Evolutionary conservation across 2,113 vertebrate genomes (phyloP).

Genomic region (Eptatretus burgeri): DNA sequence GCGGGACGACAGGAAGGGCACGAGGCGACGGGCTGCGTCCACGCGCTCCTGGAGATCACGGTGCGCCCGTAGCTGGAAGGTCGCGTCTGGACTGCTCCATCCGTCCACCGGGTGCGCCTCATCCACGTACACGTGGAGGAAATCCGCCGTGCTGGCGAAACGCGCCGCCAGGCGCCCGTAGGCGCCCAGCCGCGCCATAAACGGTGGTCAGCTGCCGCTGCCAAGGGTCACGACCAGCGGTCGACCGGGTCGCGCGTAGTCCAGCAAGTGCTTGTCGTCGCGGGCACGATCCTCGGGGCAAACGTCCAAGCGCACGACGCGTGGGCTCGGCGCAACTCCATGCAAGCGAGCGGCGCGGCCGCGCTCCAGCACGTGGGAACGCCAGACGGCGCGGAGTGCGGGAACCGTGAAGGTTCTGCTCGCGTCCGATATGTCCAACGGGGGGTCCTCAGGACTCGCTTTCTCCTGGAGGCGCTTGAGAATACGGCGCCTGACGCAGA

Average conservation of each 20-base stretch:
- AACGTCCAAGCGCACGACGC: conserved; percentile 29
- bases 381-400: conserved; percentile 80
- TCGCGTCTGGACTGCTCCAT: conserved; percentile 85
- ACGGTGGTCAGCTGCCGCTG: conserved; percentile 98
- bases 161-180: conserved; percentile 59
- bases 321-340: conserved; percentile 51
- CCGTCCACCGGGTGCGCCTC: conserved; percentile 92
- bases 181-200: conserved; percentile 83
- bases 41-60: conserved; percentile 71
- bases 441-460: conserved; percentile 41
- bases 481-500: conserved; percentile 65
- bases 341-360: conserved; percentile 72
- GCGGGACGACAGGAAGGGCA: conserved; percentile 31
- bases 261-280: conserved; percentile 34
- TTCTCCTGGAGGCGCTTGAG: conserved; percentile 23
- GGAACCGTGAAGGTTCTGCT: conserved; percentile 79
- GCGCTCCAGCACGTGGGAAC: conserved; percentile 80
- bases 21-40: conserved; percentile 40
- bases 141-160: conserved; percentile 74
- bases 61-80: conserved; percentile 69
- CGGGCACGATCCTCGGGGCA: conserved; percentile 25
- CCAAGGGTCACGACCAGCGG: conserved; percentile 89
- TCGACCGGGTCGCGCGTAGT: conserved; percentile 35
- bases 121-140: conserved; percentile 79
- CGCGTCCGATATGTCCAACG: conserved; percentile 67